These are phyloP conservation scores for Actias luna DNA, from an alignment of 2,888 invertebrate species.

Conservation along the genomic window DNA sequence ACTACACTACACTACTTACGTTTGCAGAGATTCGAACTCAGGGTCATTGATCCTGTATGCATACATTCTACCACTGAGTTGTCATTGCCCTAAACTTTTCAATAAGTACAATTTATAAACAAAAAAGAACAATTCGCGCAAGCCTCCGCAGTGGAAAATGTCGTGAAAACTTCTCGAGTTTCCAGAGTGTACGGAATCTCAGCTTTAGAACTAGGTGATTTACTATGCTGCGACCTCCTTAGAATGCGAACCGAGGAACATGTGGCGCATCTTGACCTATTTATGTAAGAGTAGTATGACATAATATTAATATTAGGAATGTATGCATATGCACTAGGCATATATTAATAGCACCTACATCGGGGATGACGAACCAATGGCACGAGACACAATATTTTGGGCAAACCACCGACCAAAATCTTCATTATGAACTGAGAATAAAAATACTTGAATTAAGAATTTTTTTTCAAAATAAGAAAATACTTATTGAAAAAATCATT, in stretches of 20 bases:
- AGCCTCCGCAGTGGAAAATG: background rate
- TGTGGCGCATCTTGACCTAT: constrained; percentile 1
- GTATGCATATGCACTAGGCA: background rate
- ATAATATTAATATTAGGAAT: background rate
- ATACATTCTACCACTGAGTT: no score
- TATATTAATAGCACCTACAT: background rate
- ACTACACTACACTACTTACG: no score
- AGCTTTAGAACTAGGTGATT: background rate
- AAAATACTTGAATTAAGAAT: no score
- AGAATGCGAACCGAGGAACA: background rate
- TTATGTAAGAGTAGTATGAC: background rate
- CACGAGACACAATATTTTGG: no score
- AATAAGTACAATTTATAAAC: background rate
- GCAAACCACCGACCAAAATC: no score
- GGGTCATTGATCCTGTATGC: no score
- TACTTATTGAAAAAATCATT: no score
- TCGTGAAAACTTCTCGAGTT: background rate
- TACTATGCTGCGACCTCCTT: background rate
- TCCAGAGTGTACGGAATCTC: background rate
- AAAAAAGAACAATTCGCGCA: background rate
- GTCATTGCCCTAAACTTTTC: no score
- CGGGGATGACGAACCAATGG: no score
- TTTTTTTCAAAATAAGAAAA: no score
- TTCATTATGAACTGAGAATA: no score
- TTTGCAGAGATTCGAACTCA: no score